Evolutionary conservation across 1,140 invertebrate species (phyloP).

Genomic region (Reticulitermes speratus): DNA sequence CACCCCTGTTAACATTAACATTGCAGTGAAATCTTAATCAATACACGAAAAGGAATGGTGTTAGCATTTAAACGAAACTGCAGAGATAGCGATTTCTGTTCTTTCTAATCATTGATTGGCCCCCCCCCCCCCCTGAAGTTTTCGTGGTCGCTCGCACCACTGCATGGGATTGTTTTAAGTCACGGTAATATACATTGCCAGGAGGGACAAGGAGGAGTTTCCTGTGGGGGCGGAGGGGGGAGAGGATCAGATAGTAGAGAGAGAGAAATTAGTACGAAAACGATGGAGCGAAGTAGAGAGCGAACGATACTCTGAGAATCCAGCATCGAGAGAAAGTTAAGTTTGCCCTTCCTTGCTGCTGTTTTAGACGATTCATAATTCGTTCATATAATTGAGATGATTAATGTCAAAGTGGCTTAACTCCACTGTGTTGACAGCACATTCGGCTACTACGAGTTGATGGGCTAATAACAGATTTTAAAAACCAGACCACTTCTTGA

Average conservation of each 20-base stretch:
- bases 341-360: neutral
- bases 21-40: slow-evolving; percentile 2
- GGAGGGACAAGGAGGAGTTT: neutral
- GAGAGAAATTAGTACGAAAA: neutral
- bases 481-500: too few species aligned
- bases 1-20: neutral
- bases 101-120: neutral
- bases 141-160: neutral
- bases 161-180: slow-evolving; percentile 11
- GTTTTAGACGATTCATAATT: slow-evolving; percentile 4
- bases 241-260: neutral
- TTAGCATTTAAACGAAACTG: neutral
- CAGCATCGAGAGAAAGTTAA: neutral
- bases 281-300: neutral
- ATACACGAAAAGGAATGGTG: neutral
- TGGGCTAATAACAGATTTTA: too few species aligned
- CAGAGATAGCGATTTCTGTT: neutral
- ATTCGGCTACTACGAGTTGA: too few species aligned
- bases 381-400: neutral
- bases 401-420: neutral
- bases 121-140: neutral
- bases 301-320: neutral
- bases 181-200: neutral
- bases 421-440: too few species aligned
- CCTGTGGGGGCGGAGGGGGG: neutral